Evolutionary conservation across 2,113 vertebrate species (phyloP).

Genomic region (Oenanthe melanoleuca): DNA sequence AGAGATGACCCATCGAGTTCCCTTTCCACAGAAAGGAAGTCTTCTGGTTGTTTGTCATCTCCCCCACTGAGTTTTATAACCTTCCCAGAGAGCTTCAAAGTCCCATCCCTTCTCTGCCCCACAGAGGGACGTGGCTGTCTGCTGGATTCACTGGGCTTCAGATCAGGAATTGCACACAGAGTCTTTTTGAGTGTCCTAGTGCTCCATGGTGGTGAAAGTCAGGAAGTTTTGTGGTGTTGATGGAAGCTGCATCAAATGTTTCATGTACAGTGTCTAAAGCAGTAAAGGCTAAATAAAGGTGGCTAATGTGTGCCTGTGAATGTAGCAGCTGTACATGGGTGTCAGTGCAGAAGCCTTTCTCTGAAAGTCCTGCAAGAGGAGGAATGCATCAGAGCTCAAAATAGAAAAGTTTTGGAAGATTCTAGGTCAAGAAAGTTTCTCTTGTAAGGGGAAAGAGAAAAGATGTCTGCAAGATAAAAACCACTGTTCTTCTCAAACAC

Average conservation of each 20-base stretch:
- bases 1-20: fast-evolving
- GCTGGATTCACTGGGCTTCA: not conserved
- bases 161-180: not conserved
- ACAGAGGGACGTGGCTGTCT: not conserved
- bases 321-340: fast-evolving
- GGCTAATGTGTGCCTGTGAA: not conserved
- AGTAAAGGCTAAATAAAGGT: not conserved
- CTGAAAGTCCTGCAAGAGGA: not conserved
- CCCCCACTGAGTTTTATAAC: not conserved
- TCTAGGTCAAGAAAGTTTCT: not conserved
- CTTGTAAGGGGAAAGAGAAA: not conserved
- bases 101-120: not conserved
- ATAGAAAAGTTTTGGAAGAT: not conserved
- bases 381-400: not conserved
- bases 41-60: not conserved
- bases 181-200: not conserved
- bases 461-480: not conserved
- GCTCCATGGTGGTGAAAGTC: not conserved
- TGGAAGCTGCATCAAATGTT: not conserved
- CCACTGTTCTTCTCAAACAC: not conserved
- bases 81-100: not conserved
- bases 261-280: not conserved
- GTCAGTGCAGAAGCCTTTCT: not conserved
- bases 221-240: not conserved
- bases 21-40: not conserved